Evolutionary conservation across 1,140 invertebrate species (phyloP).

Genomic region (Reticulitermes speratus): DNA sequence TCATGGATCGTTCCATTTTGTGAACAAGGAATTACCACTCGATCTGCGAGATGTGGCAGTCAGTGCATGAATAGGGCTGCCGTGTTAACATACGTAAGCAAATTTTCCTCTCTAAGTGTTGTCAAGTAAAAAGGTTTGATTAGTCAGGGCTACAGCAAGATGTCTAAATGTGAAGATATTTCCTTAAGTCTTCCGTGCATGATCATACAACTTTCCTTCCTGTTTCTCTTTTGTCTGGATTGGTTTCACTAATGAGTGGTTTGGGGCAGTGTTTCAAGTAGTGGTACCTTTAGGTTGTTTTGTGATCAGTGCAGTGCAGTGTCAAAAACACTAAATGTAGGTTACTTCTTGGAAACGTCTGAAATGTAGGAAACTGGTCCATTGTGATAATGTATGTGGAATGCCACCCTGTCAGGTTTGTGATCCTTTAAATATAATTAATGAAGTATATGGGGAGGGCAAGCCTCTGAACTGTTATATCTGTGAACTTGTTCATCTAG

Average conservation of each 20-base stretch:
- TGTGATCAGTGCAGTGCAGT: background rate
- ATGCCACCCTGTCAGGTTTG: no score
- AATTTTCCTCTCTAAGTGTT: constrained; percentile 1
- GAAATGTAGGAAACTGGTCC: background rate
- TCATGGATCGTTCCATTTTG: background rate
- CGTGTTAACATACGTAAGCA: background rate
- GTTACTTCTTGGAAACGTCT: background rate
- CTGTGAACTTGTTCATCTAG: no score
- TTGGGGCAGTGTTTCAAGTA: background rate
- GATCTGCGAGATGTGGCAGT: background rate
- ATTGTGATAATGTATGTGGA: background rate
- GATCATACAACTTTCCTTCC: background rate
- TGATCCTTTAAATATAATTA: no score
- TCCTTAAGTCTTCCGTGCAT: constrained; percentile 1
- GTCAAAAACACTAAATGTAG: background rate
- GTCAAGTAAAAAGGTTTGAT: background rate
- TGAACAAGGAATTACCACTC: no score
- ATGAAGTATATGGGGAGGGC: no score
- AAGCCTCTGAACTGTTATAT: no score
- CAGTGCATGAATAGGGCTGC: background rate
- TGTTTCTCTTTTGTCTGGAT: background rate
- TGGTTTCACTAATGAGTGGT: background rate
- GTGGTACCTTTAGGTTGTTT: background rate
- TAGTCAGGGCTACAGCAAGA: background rate
- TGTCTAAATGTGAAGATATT: constrained; percentile 9